Evolutionary conservation across 2,888 invertebrate genomes (phyloP), one percentile per base, ranked within the genome.

Genomic region (Protophormia terraenovae): DNA sequence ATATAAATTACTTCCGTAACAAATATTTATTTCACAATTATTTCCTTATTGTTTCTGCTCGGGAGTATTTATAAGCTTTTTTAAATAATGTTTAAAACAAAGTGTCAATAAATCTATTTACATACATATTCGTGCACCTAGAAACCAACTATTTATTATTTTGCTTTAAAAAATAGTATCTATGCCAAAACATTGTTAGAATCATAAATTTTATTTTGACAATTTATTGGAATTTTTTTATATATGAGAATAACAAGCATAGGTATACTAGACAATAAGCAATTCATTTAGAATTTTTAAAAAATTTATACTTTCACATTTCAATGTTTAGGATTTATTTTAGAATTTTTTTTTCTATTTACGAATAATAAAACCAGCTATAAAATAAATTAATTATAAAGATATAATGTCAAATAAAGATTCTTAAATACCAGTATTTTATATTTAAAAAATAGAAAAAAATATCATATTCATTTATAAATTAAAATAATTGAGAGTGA

Each of bases 171-270:
- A 3, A 73, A 60, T n/a, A n/a, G n/a, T n/a, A 32, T 72, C 45
- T 58, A 19, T 19, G 45, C 29, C 22, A 32, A 32, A 73, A 60
- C 22, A 45, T n/a, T 73, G 32, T 16, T 41, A 27, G 5, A 41
- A 41, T 45, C 47, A 62, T 73, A 73, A 47, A 62, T 73, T 47
- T 6, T 12, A 22, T 47, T 73, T 60, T 73, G 73, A 73, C 73
- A 73, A 14, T 3, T 10, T 45, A 47, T 19, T n/a, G n/a, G n/a
- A n/a, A n/a, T n/a, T n/a, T n/a, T n/a, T n/a, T n/a, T n/a, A n/a
- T n/a, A n/a, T n/a, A n/a, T n/a, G n/a, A n/a, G n/a, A n/a, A n/a
- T n/a, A n/a, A n/a, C n/a, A n/a, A n/a, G n/a, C n/a, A n/a, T n/a
- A n/a, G n/a, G n/a, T n/a, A n/a, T n/a, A n/a, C n/a, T n/a, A n/a